A percentile compares a stretch with the other conserved stretches of the same genome.
Conservation (phyloP, 2,797 vertebrate genomes). For the Margarornis squamiger region DNA sequence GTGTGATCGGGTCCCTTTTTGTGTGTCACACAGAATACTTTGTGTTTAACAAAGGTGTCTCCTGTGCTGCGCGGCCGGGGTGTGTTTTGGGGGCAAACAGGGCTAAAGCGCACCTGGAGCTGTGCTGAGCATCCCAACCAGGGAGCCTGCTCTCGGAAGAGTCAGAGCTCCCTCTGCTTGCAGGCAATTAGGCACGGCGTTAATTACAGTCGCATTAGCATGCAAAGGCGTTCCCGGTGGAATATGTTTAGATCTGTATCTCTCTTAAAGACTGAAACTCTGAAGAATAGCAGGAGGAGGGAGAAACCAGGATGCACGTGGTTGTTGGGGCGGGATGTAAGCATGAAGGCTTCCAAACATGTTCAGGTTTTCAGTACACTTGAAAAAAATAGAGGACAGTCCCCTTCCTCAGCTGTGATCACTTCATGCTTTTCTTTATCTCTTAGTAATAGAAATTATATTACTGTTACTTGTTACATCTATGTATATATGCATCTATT, state of each 20-base stretch:
- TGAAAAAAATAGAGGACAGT: neutral
- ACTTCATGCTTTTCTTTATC: neutral
- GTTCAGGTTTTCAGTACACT: neutral
- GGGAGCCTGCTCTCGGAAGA: neutral
- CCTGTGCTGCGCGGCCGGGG: neutral
- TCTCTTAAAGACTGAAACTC: neutral
- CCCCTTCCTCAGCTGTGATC: neutral
- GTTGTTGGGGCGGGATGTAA: accelerated
- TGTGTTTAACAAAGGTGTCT: accelerated
- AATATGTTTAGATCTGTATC: accelerated
- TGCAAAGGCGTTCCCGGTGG: accelerated
- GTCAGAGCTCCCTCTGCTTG: conserved; percentile 35
- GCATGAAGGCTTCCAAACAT: accelerated
- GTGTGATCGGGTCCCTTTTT: neutral
- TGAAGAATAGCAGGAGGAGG: neutral
- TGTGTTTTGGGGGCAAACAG: accelerated
- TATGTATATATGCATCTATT: too few species aligned
- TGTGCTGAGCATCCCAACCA: too few species aligned
- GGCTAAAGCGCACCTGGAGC: accelerated
- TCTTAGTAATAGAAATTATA: neutral
- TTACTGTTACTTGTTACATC: neutral
- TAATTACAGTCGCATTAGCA: accelerated
- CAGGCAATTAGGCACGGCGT: neutral
- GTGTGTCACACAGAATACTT: neutral
- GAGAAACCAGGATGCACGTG: accelerated